Percentiles rank a stretch among this genome's conserved stretches.
Evolutionary conservation across 1,140 invertebrate species (phyloP).

Genomic region (Cepaea nemoralis): DNA sequence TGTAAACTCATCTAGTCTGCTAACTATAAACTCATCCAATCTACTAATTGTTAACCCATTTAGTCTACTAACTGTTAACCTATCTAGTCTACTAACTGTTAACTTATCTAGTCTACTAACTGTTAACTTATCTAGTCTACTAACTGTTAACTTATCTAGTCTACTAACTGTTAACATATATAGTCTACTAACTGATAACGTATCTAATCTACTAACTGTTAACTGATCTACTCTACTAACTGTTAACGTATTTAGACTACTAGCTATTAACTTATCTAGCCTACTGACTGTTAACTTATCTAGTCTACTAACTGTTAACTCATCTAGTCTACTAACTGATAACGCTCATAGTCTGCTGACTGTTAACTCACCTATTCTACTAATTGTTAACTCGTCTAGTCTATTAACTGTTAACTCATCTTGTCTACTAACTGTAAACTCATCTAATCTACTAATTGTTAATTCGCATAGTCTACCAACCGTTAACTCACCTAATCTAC

Average conservation of each 20-base stretch:
- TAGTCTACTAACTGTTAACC: no score
- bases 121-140: neutral
- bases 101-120: neutral
- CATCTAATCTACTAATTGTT: no score
- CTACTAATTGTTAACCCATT: no score
- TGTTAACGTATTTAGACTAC: neutral
- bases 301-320: no score
- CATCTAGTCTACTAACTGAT: neutral
- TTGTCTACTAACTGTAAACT: no score
- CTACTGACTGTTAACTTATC: neutral
- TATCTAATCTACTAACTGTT: neutral
- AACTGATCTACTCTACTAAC: neutral
- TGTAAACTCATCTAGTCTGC: no score
- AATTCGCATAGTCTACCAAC: no score
- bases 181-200: neutral
- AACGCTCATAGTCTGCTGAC: neutral
- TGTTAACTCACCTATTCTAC: neutral
- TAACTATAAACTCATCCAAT: no score
- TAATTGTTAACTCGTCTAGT: no score
- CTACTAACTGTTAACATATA: neutral
- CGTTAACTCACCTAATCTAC: no score
- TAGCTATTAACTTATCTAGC: slow-evolving; percentile 9
- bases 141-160: neutral
- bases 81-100: neutral
- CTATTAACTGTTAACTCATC: no score